Base-by-base conservation (phyloP, 35 echinoderm and acorn worm genomes). In the Ophioderma brevispina region DNA sequence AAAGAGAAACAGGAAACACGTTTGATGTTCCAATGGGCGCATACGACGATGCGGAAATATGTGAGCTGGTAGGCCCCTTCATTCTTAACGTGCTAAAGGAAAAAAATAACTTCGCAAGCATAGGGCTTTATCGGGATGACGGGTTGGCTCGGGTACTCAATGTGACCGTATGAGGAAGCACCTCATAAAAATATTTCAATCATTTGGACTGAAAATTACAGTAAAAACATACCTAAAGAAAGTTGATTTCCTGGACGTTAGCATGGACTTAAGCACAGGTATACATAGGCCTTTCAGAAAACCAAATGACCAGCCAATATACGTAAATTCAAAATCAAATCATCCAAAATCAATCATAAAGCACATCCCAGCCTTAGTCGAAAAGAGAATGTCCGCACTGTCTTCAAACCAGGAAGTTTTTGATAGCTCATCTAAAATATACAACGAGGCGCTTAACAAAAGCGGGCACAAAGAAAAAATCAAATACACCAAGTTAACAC, bases 21-120 rank as follows among this genome's bases (percentile, higher is more conserved):
- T 84, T 91, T 37, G 89, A 84, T 77, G 89, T 91, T 17, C 5
- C 64, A 0, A 91, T 91, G 89, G 81, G 89, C 15, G 80, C 34
- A 0, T 84, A 75, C 38, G 89, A 91, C 36, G 80, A 80, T 15
- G 88, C 80, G 1, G 89, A 91, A 36, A 76, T 91, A 38, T 91
- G 89, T 52, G 89, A 91, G 36, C 28, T 91, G n/a, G 89, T 82
- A 78, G 80, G 88, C 35, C 49, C 75, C 1, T 82, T 82, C 32
- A 28, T 80, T 36, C 80, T 82, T 1, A 13, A 49, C 8, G 13
- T n/a, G 18, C 8, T 81, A 18, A 37, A 90, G 13, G 0, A 37
- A 39, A 82, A 56, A 36, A 1, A 64, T 5, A 85, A 59, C 55
- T 35, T 52, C 15, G 49, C 49, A 35, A 19, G 55, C 31, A 35